phyloP scores from a whole-genome alignment of 1,140 invertebrate species.

The Scaptomyza pallida region DNA sequence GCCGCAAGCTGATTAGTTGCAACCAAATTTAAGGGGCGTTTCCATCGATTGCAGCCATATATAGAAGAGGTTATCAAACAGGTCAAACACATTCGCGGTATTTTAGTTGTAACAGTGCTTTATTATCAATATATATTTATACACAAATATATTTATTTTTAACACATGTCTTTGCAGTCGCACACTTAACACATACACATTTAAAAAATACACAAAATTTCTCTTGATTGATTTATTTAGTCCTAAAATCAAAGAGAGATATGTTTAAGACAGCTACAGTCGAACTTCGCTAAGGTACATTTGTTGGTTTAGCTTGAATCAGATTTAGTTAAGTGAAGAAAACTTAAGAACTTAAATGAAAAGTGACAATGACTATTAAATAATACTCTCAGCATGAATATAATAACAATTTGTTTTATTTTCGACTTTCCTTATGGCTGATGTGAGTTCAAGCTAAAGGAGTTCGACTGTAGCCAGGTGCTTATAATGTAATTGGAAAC shows the following conservation, averaged over 20 bases:
- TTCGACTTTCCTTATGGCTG: background rate
- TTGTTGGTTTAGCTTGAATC: background rate
- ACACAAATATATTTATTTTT: constrained; percentile 9
- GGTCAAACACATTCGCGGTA: constrained; percentile 1
- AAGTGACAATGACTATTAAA: background rate
- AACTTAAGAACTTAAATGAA: too few species aligned
- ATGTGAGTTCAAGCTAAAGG: background rate
- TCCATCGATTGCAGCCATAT: constrained; percentile 3
- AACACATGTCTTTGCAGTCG: constrained; percentile 42
- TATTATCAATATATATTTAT: constrained; percentile 24
- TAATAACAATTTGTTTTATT: background rate
- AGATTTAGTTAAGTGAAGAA: too few species aligned
- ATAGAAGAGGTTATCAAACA: constrained; percentile 22
- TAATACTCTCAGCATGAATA: background rate
- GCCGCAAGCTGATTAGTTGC: constrained; percentile 24
- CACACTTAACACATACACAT: constrained; percentile 23
- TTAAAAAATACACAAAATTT: constrained; percentile 14
- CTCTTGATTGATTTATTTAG: constrained; percentile 6
- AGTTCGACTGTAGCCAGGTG: constrained; percentile 19
- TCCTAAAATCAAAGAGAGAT: constrained; percentile 3
- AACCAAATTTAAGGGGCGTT: constrained; percentile 32
- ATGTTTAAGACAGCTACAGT: background rate
- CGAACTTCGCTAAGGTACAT: background rate
- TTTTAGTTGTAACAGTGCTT: constrained; percentile 20
- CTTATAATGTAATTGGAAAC: constrained; percentile 63